Conservation (phyloP, 1,140 invertebrate genomes). For the Drosophila grimshawi region DNA sequence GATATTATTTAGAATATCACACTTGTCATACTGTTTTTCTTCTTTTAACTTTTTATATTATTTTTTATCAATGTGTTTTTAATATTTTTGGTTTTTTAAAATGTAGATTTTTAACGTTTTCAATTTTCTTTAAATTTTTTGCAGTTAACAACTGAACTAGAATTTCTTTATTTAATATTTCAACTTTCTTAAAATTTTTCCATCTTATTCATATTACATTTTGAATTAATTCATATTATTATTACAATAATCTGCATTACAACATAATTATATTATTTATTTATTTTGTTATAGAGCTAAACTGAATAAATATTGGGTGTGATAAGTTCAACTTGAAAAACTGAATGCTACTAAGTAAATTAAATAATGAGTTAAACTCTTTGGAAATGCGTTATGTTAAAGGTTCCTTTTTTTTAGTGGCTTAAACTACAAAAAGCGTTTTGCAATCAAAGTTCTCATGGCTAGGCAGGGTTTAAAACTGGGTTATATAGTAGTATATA, state of each 20-base stretch:
- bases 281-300: constrained; percentile 33
- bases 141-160: constrained; percentile 55
- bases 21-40: constrained; percentile 58
- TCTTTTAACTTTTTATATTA: neutral
- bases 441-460: constrained; percentile 44
- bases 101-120: constrained; percentile 10
- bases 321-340: constrained; percentile 58
- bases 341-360: constrained; percentile 57
- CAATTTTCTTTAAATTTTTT: constrained; percentile 22
- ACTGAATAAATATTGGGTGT: constrained; percentile 44
- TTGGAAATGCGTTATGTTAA: constrained; percentile 70
- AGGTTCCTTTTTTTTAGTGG: constrained; percentile 29
- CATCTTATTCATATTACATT: neutral
- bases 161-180: constrained; percentile 50
- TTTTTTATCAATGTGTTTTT: constrained; percentile 30
- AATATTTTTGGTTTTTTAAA: constrained; percentile 4
- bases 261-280: constrained; percentile 22
- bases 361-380: constrained; percentile 69
- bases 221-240: constrained; percentile 30
- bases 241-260: constrained; percentile 49
- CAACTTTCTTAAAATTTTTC: constrained; percentile 50
- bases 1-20: constrained; percentile 81
- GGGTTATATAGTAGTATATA: constrained; percentile 20
- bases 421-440: constrained; percentile 60
- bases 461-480: constrained; percentile 29